These are phyloP conservation scores for Dendrolimus pini DNA, from an alignment of 2,888 invertebrate species.

Conservation along the genomic window DNA sequence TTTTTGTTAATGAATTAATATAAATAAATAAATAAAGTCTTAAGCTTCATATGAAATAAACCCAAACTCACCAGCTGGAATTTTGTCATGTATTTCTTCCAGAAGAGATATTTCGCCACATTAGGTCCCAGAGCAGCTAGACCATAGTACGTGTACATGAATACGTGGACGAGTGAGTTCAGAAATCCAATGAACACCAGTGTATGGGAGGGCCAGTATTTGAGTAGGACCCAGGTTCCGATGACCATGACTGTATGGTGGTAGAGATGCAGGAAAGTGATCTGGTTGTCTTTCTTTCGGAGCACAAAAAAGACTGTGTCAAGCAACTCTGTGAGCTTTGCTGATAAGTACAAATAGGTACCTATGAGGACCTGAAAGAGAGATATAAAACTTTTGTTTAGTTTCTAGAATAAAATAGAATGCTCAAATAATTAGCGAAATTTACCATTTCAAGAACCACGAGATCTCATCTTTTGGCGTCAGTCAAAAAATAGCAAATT, in stretches of 20 bases:
- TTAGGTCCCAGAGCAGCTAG: slow-evolving; percentile 85
- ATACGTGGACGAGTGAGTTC: slow-evolving; percentile 86
- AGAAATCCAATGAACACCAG: slow-evolving; percentile 82
- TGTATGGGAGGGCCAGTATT: slow-evolving; percentile 85
- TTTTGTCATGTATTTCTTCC: slow-evolving; percentile 90
- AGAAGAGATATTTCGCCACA: slow-evolving; percentile 86
- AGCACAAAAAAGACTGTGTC: slow-evolving; percentile 93
- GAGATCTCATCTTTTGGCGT: too few species aligned
- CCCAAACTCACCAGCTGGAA: slow-evolving; percentile 82
- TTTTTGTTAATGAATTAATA: too few species aligned
- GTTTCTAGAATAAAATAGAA: too few species aligned
- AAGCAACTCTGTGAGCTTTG: slow-evolving; percentile 84
- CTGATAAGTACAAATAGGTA: slow-evolving; percentile 83
- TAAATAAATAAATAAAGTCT: too few species aligned
- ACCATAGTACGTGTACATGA: slow-evolving; percentile 90
- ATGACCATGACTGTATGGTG: slow-evolving; percentile 88
- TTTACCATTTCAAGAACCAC: too few species aligned
- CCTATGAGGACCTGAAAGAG: slow-evolving; percentile 56
- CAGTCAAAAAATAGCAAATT: too few species aligned
- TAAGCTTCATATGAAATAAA: neutral
- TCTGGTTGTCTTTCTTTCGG: slow-evolving; percentile 85
- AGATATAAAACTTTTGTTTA: slow-evolving; percentile 35
- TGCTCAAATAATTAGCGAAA: too few species aligned
- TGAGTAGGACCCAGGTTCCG: slow-evolving; percentile 84
- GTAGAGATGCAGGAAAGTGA: slow-evolving; percentile 92